Evolutionary conservation across 1,140 invertebrate genomes (phyloP), one percentile per base, ranked within the genome.

Genomic region (Goniozus legneri): DNA sequence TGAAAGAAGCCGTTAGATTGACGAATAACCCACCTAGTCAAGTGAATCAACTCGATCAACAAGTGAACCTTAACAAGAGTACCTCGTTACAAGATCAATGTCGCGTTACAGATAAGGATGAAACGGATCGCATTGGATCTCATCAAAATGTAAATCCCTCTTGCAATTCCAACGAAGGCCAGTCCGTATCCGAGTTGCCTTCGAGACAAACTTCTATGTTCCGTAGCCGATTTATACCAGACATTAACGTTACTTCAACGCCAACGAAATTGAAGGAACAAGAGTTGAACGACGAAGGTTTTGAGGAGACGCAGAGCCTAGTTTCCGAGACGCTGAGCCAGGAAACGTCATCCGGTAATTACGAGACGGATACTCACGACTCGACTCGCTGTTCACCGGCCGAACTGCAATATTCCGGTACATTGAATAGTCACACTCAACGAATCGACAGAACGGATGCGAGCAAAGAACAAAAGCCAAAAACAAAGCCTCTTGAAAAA

Each of bases 281-380:
- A 50, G 84, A 89, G 52, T 61, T 88, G 31, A 87, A 89, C 54
- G 91, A 94, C 63, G 91, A 93, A 77, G 91, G 90, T 7, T 93
- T 93, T 61, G 90, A 94, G 67, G 91, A 92, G 73, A 91, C 88
- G 0, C 88, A 91, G 52, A 91, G 84, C 54, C 74, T 91, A 18
- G 87, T 91, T 36, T 91, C 89, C 0, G 90, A 92, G 62, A 89
- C 86, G 1, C 80, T 88, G 1, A 91, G 88, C 35, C 87, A 89
- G 48, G 87, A 85, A 43, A 84, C 86, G 2, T 88, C 85, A 0
- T 87, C 85, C 0, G 83, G 83, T 0, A 87, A 87, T 54, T 83
- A 82, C 33, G 83, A 85, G 51, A 80, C 80, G 0, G 83, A 86
- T 34, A 75, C 77, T 6, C 79, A 80, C 1, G 78, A 79, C 19